phyloP scores from a whole-genome alignment of 2,797 vertebrate genomes.

The Mionectes olivaceus region DNA sequence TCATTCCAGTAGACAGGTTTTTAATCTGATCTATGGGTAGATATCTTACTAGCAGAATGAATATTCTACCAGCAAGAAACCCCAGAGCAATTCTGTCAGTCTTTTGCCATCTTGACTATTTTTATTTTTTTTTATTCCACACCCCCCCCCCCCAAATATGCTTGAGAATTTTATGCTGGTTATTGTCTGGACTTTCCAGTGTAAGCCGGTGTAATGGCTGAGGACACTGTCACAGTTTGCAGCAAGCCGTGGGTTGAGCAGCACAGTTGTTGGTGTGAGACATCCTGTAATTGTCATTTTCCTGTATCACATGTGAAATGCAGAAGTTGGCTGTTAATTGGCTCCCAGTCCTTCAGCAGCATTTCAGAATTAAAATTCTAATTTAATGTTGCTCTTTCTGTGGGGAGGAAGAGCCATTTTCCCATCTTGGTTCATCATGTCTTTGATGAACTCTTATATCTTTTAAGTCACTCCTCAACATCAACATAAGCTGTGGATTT shows the following conservation, averaged over 20 bases:
- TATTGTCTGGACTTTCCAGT: not conserved
- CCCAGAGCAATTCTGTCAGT: not conserved
- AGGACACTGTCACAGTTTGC: not conserved
- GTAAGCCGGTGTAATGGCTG: not conserved
- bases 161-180: not conserved
- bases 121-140: not conserved
- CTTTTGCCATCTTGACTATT: not conserved
- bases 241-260: not conserved
- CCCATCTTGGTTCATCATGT: not conserved
- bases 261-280: not conserved
- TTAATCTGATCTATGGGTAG: slow-evolving; percentile 66
- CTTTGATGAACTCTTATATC: not conserved
- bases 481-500: slow-evolving; percentile 21
- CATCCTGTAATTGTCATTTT: slow-evolving; percentile 38
- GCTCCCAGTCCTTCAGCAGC: slow-evolving; percentile 15
- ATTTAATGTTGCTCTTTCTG: slow-evolving; percentile 43
- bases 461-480: not conserved
- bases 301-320: not conserved
- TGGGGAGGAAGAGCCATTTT: not conserved
- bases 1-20: slow-evolving; percentile 58
- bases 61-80: slow-evolving; percentile 47
- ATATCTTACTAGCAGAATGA: slow-evolving; percentile 48
- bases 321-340: slow-evolving; percentile 52
- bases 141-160: no score
- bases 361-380: slow-evolving; percentile 17